A percentile compares a stretch with the other conserved stretches of the same genome.
Conservation (phyloP, 2,888 invertebrate genomes). For the Fragum fragum region DNA sequence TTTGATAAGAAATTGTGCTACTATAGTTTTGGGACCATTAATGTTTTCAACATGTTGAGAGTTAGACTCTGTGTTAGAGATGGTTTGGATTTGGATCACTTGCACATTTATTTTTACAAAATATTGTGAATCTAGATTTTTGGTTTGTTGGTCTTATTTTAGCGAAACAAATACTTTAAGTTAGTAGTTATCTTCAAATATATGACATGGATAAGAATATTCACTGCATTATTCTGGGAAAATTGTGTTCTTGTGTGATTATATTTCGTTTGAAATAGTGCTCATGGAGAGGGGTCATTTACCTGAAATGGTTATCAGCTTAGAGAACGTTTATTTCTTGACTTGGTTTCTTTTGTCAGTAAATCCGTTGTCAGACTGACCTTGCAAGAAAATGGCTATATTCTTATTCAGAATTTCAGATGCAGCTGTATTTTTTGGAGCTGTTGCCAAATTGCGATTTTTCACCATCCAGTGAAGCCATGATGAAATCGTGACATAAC, state of each 20-base stretch:
- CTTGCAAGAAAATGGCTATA: conserved; percentile 30
- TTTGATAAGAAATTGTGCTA: too few relatives aligned
- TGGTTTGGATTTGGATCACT: too few relatives aligned
- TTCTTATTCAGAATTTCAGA: conserved; percentile 15
- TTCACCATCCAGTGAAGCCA: conserved; percentile 29
- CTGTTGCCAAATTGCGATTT: conserved; percentile 31
- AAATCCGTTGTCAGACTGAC: background rate
- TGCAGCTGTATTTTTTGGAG: conserved; percentile 47
- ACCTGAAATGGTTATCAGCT: background rate
- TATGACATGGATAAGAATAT: too few relatives aligned
- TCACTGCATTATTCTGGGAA: too few relatives aligned
- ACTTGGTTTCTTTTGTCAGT: background rate
- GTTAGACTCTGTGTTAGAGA: too few relatives aligned
- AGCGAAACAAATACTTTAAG: too few relatives aligned
- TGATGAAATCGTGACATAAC: background rate
- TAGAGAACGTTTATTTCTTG: background rate
- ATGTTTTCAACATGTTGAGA: too few relatives aligned
- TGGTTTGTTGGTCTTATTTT: too few relatives aligned
- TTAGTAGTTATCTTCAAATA: too few relatives aligned
- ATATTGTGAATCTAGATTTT: too few relatives aligned
- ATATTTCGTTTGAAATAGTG: background rate
- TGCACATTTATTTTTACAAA: too few relatives aligned
- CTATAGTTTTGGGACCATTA: too few relatives aligned
- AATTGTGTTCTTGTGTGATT: background rate
- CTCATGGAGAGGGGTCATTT: background rate